Evolutionary conservation across 1,140 invertebrate genomes (phyloP), one percentile per base, ranked within the genome.

Genomic region (Latrodectus geometricus): DNA sequence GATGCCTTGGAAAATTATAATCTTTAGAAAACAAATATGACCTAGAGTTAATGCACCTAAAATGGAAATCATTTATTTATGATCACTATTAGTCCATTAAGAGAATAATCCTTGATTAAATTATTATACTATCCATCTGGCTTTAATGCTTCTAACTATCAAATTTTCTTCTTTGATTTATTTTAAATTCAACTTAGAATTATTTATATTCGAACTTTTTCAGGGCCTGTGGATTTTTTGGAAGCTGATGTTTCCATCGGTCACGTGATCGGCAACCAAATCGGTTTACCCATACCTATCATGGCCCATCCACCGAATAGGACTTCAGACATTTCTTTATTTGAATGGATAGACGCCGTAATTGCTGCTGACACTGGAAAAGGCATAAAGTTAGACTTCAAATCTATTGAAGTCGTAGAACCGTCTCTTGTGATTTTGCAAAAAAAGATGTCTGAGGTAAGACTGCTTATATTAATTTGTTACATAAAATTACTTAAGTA

Each of bases 361-460:
- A 90, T 92, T 2, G 90, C 84, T 92, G 94, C 89, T 84, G 80
- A 89, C 89, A 88, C 90, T 90, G 91, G 87, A 68, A 95, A 95
- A 89, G 96, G 96, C 1, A 93, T 97, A 3, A 98, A 97, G 90
- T 91, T 98, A 1, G 96, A 97, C 90, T 97, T 98, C 89, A 97
- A 97, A 90, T 93, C 93, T 0, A 94, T 94, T 17, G 94, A 95
- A 72, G 95, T 94, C 9, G 95, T 97, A 86, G 92, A 94, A 76
- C 92, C 92, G 17, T 94, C 94, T 35, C 91, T 94, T 15, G 89
- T 91, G 8, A 92, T 94, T 79, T 88, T 96, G 2, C 90, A 92
- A 61, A 90, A 91, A 17, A 23, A 90, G 17, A 91, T 91, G 86
- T 61, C 54, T 11, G 35, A 35, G 35, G 35, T 35, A 35, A 35